Evolutionary conservation across 2,797 vertebrate species (phyloP).

Genomic region (Antrozous pallidus): DNA sequence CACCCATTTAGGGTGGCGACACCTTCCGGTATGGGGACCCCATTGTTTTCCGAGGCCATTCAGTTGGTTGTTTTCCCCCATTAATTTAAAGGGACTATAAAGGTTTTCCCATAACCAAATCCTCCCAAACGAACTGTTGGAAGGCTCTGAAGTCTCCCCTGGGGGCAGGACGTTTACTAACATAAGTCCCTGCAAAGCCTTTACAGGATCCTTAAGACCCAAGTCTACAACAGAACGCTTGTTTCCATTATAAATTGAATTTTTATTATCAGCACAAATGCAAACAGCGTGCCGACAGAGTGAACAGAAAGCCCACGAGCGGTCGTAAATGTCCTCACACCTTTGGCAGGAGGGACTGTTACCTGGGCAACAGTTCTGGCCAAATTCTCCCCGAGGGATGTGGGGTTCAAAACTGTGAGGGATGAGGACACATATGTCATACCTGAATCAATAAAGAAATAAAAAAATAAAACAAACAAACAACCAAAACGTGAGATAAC

Average conservation of each 20-base stretch:
- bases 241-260: conserved; percentile 62
- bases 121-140: conserved; percentile 52
- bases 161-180: conserved; percentile 58
- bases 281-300: conserved; percentile 1
- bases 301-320: not conserved
- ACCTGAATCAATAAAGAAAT: no score
- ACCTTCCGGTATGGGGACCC: not conserved
- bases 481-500: not conserved
- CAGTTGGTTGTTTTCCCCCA: conserved; percentile 18
- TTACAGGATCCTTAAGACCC: conserved; percentile 58
- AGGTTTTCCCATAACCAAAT: conserved; percentile 57
- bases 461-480: no score
- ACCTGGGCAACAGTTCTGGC: not conserved
- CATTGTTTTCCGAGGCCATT: not conserved
- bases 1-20: not conserved
- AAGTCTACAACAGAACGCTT: conserved; percentile 51
- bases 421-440: no score
- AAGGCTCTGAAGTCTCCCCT: conserved; percentile 58
- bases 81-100: conserved; percentile 56
- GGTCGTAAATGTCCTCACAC: conserved; percentile 15
- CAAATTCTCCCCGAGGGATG: not conserved
- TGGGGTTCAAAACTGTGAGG: not conserved
- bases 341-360: not conserved
- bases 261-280: conserved; percentile 58
- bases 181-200: conserved; percentile 65